A percentile compares a stretch with the other conserved stretches of the same genome.
These are phyloP conservation scores for Mylabris phalerata DNA, from an alignment of 1,140 invertebrate species.

Conservation along the genomic window DNA sequence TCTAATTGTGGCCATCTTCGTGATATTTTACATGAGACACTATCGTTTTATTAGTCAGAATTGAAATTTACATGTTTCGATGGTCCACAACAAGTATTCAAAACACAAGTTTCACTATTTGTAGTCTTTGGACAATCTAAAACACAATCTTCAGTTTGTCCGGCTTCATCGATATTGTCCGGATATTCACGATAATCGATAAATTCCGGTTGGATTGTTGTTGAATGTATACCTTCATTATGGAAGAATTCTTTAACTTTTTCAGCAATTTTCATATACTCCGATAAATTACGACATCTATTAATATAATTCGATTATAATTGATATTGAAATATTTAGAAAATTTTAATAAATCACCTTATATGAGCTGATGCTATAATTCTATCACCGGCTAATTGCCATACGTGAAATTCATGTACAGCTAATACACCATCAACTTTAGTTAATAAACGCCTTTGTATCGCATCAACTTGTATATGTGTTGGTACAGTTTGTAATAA, in stretches of 20 bases:
- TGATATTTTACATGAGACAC: neutral
- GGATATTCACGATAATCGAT: constrained; percentile 54
- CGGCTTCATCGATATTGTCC: constrained; percentile 27
- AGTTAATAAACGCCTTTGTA: constrained; percentile 74
- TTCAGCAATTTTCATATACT: constrained; percentile 89
- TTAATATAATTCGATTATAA: constrained; percentile 15
- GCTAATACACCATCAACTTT: constrained; percentile 86
- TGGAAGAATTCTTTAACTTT: constrained; percentile 94
- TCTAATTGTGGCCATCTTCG: neutral
- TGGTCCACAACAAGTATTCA: constrained; percentile 75
- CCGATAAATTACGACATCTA: constrained; percentile 77
- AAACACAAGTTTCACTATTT: constrained; percentile 61
- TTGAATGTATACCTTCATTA: constrained; percentile 86
- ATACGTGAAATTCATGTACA: constrained; percentile 92
- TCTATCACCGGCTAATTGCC: constrained; percentile 86
- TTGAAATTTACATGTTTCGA: constrained; percentile 53
- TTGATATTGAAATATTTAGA: too few relatives aligned
- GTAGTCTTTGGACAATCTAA: constrained; percentile 81
- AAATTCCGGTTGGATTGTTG: constrained; percentile 92
- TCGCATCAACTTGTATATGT: constrained; percentile 85
- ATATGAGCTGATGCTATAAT: constrained; percentile 93
- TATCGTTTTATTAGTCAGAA: neutral
- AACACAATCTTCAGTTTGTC: constrained; percentile 53
- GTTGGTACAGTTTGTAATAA: constrained; percentile 87
- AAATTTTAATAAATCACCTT: constrained; percentile 45